Base-by-base conservation (phyloP, 1,140 invertebrate genomes). In the Drosophila saltans region DNA sequence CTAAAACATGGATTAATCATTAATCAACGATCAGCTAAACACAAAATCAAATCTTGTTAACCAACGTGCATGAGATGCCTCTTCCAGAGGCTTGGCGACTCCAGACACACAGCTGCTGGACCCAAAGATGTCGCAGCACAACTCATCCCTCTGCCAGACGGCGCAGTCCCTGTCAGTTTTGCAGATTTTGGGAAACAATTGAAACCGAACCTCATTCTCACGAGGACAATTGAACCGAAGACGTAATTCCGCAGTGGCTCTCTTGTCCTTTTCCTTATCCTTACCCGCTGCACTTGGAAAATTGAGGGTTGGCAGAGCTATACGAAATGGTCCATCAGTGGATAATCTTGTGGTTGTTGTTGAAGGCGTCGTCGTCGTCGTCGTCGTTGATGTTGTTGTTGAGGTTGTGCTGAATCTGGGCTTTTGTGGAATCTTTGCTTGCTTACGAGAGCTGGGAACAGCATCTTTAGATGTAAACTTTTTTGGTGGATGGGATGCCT, bases 61-160 rank as follows among this genome's bases (percentile, higher is more conserved):
- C 93, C 92, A 92, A 95, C 94, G 94, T 92, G 93, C 92, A 83
- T 95, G 94, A 28, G 91, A 72, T 58, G 93, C 91, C 69, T 94
- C 93, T 40, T 92, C 79, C 41, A 93, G 75, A 1, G 94, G 94
- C 66, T 94, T 93, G 7, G 93, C 90, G 30, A 94, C 91, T 5
- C 94, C 94, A 59, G 94, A 93, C n/a, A 94, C 92, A 77, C 94
- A 95, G 75, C 93, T 93, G 66, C 93, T 93, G 52, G 89, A 67
- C 9, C 91, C 91, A 40, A 92, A 92, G 28, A 92, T 92, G 57
- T 93, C 93, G 75, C 94, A 94, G 85, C 94, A 94, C 56, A 94
- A 90, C 64, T 93, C 93, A 10, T 93, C 88, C 2, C 94, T 92
- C 65, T 93, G 92, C 86, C 92, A 94, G 1, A 90, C 80, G 24